Conservation (phyloP, 1,140 invertebrate genomes). For the Stegodyphus mimosarum region DNA sequence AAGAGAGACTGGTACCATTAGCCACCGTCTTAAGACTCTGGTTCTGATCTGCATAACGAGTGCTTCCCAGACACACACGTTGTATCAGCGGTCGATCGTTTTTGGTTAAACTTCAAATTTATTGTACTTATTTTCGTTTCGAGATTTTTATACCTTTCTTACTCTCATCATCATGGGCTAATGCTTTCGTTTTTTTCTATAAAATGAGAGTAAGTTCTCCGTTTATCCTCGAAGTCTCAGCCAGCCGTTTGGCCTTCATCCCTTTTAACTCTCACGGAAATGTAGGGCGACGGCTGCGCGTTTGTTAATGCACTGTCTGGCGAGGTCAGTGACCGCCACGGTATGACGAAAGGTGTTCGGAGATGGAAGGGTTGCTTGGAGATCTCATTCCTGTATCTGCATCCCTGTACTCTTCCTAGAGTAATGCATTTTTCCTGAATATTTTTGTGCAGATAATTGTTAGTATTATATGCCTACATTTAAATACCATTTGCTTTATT, state of each 20-base stretch:
- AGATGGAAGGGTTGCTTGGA: constrained; percentile 42
- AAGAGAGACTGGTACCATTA: background rate
- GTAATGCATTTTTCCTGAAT: too few relatives aligned
- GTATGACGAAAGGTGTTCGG: constrained; percentile 57
- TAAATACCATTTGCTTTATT: too few relatives aligned
- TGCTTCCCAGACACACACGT: background rate
- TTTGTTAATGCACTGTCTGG: constrained; percentile 55
- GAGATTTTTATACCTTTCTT: too few relatives aligned
- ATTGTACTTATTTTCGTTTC: too few relatives aligned
- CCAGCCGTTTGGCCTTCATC: constrained; percentile 33
- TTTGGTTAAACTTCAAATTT: background rate
- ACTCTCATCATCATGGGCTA: too few relatives aligned
- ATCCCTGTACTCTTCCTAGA: background rate
- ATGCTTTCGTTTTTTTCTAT: too few relatives aligned
- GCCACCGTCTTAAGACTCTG: background rate
- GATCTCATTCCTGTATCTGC: background rate
- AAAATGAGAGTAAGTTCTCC: background rate
- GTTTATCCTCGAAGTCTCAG: constrained; percentile 11
- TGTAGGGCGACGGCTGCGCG: constrained; percentile 54
- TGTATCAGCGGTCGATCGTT: background rate
- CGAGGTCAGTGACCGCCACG: constrained; percentile 48
- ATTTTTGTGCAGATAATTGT: too few relatives aligned
- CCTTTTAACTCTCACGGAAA: constrained; percentile 44
- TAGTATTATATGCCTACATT: too few relatives aligned
- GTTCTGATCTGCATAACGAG: background rate